Conservation (phyloP, 2,888 invertebrate genomes). For the Pocota personata region DNA sequence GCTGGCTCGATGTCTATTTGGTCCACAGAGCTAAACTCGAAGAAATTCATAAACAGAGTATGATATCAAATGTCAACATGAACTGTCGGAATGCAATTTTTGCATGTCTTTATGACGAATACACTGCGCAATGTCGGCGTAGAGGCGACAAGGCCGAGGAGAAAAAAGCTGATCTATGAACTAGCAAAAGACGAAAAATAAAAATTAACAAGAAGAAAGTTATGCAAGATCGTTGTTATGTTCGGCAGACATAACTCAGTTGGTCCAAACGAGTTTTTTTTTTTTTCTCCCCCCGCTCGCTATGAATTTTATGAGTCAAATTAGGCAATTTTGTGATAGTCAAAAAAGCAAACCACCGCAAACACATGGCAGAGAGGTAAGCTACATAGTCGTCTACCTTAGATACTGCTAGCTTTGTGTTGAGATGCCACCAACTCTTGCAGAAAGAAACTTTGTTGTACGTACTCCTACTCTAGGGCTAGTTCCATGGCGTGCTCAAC, state of each 20-base stretch:
- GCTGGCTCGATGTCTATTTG: not conserved
- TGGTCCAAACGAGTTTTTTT: conserved; percentile 60
- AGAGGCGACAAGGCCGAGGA: conserved; percentile 36
- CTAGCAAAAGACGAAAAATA: conserved; percentile 6
- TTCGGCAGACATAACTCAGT: conserved; percentile 60
- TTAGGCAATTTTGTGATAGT: conserved; percentile 45
- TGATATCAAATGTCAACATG: not conserved
- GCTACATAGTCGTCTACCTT: not conserved
- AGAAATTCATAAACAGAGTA: conserved; percentile 21
- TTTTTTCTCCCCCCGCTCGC: conserved; percentile 21
- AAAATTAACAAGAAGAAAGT: conserved; percentile 57
- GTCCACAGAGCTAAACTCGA: not conserved
- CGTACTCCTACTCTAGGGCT: conserved; percentile 37
- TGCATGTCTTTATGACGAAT: conserved; percentile 38
- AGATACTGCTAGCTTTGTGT: not conserved
- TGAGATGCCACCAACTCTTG: not conserved
- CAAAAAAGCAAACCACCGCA: conserved; percentile 34
- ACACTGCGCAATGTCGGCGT: conserved; percentile 1
- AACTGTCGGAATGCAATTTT: conserved; percentile 26
- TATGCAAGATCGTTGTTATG: conserved; percentile 55
- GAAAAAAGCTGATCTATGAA: conserved; percentile 31
- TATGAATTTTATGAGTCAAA: conserved; percentile 46
- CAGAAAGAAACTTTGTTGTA: conserved; percentile 22
- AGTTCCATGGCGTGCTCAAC: conserved; percentile 12
- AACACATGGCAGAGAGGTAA: conserved; percentile 5